Conservation (phyloP, 2,888 invertebrate species). For the Norana najaformis region DNA sequence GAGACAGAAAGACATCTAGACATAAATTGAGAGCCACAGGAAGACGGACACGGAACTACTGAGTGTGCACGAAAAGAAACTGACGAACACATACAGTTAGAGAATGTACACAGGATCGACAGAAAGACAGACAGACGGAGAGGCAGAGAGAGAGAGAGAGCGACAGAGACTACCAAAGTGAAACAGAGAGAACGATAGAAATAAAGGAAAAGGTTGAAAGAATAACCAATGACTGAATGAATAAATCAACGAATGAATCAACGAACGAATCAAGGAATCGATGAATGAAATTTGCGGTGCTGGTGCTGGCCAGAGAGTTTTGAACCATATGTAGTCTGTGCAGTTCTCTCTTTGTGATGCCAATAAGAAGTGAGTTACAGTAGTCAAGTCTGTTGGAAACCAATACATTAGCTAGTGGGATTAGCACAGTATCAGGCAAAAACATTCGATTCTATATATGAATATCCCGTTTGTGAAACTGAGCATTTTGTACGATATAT, state of each 20-base stretch:
- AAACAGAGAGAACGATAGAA: neutral
- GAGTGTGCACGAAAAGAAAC: neutral
- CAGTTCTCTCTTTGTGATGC: no score
- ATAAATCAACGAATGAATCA: neutral
- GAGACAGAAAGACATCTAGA: neutral
- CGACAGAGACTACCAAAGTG: neutral
- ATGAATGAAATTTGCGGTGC: neutral
- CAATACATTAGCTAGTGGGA: no score
- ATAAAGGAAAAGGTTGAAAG: no score
- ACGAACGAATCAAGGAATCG: neutral
- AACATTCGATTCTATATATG: no score
- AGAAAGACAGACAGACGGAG: neutral
- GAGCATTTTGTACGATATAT: no score
- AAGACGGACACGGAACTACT: neutral
- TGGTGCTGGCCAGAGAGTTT: no score
- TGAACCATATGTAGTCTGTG: no score
- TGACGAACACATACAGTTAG: neutral
- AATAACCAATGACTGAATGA: neutral
- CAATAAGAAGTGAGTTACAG: no score
- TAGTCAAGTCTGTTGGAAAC: no score
- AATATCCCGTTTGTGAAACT: no score
- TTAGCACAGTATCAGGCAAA: no score
- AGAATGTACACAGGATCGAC: neutral
- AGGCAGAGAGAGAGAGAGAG: neutral
- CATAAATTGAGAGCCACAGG: neutral